These are phyloP conservation scores for Melierax canorus DNA, from an alignment of 2,113 vertebrate species.

Conservation along the genomic window DNA sequence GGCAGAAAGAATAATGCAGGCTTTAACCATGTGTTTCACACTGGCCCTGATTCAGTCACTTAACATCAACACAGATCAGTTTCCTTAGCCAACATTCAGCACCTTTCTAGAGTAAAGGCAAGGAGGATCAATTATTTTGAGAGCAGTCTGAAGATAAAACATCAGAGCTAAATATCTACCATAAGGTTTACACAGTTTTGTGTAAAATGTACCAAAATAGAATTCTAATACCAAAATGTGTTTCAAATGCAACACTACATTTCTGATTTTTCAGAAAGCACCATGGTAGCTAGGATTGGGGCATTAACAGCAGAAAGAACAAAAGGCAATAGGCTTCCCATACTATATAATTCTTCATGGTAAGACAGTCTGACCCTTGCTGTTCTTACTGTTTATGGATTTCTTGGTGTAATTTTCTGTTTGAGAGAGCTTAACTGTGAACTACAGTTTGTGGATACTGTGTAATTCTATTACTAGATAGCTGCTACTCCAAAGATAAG, in stretches of 20 bases:
- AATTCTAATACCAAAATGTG: neutral
- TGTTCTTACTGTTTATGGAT: neutral
- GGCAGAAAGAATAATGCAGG: neutral
- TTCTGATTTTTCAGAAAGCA: neutral
- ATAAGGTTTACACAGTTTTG: neutral
- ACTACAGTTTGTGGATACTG: neutral
- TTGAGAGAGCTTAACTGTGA: neutral
- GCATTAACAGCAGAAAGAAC: neutral
- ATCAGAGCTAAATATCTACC: neutral
- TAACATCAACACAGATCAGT: neutral
- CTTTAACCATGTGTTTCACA: neutral
- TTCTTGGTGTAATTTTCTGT: constrained; percentile 29
- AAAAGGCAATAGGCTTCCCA: neutral
- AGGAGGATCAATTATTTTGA: neutral
- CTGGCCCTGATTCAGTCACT: neutral
- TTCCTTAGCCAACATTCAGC: neutral
- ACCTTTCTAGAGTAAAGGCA: neutral
- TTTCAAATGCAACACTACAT: neutral
- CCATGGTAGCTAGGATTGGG: neutral
- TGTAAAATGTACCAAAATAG: neutral
- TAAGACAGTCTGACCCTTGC: neutral
- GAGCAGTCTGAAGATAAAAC: neutral
- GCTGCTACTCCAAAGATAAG: neutral
- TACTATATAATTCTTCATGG: neutral
- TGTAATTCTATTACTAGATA: neutral